Evolutionary conservation across 2,888 invertebrate species (phyloP).

Genomic region (Nomada goodeniana): DNA sequence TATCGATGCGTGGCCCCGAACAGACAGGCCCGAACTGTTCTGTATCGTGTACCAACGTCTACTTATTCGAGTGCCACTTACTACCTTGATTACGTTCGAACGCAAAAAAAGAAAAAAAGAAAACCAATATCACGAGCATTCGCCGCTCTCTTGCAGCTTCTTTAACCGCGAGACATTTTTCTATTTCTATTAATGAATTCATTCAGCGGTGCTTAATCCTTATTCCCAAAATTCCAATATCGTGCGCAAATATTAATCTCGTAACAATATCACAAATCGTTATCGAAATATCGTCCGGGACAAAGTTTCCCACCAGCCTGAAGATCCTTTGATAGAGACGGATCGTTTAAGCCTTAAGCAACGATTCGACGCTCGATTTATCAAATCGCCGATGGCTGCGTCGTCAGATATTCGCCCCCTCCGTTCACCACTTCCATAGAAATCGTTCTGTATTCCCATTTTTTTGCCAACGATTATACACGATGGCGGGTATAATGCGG

Average conservation of each 20-base stretch:
- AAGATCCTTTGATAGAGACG: not conserved
- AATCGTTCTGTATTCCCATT: slow-evolving; percentile 41
- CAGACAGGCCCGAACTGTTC: slow-evolving; percentile 4
- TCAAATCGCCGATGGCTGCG: slow-evolving; percentile 53
- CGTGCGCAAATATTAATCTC: too few relatives aligned
- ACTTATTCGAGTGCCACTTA: slow-evolving; percentile 39
- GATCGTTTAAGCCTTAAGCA: slow-evolving; percentile 11
- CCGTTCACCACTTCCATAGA: slow-evolving; percentile 5
- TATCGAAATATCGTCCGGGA: not conserved
- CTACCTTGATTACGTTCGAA: slow-evolving; percentile 51
- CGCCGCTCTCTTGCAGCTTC: slow-evolving; percentile 19
- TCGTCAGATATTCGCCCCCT: slow-evolving; percentile 37
- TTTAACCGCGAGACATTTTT: not conserved
- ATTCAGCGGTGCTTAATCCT: too few relatives aligned
- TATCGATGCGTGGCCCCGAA: slow-evolving; percentile 51
- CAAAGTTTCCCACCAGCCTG: not conserved
- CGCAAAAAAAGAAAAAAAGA: slow-evolving; percentile 31
- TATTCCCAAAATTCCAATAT: not conserved
- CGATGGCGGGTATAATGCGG: slow-evolving; percentile 73
- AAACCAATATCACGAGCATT: slow-evolving; percentile 29
- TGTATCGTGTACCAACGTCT: slow-evolving; percentile 20
- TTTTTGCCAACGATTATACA: slow-evolving; percentile 67
- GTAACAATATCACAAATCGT: too few relatives aligned
- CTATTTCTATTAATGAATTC: not conserved
- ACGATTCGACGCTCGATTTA: slow-evolving; percentile 60